These are phyloP conservation scores for Eumeta japonica DNA, from an alignment of 1,140 invertebrate species.

Conservation along the genomic window DNA sequence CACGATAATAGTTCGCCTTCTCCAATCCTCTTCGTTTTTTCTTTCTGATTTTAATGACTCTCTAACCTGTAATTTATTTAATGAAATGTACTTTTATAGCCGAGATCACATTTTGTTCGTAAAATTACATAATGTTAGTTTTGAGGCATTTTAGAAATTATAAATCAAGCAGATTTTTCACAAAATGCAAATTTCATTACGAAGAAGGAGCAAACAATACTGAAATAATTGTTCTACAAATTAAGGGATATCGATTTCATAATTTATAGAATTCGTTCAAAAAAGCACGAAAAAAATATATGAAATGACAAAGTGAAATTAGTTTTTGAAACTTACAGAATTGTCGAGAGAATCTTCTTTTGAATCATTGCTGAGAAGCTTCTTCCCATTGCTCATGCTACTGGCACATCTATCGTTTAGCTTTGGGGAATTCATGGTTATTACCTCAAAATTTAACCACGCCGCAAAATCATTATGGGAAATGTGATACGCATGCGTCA, in stretches of 20 bases:
- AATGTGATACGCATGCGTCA: too few relatives aligned
- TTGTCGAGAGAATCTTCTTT: conserved; percentile 47
- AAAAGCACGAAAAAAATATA: not conserved
- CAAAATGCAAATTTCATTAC: not conserved
- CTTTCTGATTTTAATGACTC: conserved; percentile 82
- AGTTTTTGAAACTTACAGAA: conserved; percentile 28
- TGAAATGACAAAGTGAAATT: conserved; percentile 1
- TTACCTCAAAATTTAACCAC: too few relatives aligned
- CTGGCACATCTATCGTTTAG: conserved; percentile 38
- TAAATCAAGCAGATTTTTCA: not conserved
- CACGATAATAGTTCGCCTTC: conserved; percentile 85
- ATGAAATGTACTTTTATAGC: not conserved
- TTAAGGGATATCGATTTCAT: not conserved
- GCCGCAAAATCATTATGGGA: too few relatives aligned
- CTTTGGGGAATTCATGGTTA: conserved; percentile 51
- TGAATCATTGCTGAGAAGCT: conserved; percentile 32
- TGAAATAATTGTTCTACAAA: not conserved
- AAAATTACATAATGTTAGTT: not conserved
- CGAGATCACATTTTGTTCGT: not conserved
- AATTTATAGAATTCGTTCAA: not conserved
- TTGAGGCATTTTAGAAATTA: not conserved
- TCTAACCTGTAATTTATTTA: conserved; percentile 62
- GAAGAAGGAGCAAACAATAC: not conserved
- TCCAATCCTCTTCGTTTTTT: conserved; percentile 79
- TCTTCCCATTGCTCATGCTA: conserved; percentile 39